Percentiles rank a stretch among this genome's conserved stretches.
These are phyloP conservation scores for Fragum whitleyi DNA, from an alignment of 2,888 invertebrate species.

Conservation along the genomic window DNA sequence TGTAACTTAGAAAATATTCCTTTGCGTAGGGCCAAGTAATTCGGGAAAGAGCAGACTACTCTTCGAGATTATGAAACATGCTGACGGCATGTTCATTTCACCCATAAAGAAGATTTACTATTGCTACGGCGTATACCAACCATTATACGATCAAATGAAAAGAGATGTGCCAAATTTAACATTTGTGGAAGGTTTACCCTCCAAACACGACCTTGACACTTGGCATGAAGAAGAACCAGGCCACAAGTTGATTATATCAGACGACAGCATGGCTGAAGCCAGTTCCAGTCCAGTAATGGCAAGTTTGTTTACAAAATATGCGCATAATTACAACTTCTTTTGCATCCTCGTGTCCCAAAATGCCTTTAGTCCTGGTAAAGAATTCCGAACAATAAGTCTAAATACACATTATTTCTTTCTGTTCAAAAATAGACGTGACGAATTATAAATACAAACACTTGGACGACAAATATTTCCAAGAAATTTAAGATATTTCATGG, in stretches of 20 bases:
- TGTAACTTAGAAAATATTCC: no score
- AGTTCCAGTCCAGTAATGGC: slow-evolving; percentile 21
- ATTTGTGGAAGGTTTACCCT: slow-evolving; percentile 37
- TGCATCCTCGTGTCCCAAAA: slow-evolving; percentile 23
- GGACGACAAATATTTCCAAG: slow-evolving; percentile 55
- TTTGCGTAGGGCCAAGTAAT: slow-evolving; percentile 13
- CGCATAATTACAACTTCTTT: slow-evolving; percentile 43
- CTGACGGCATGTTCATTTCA: slow-evolving; percentile 15
- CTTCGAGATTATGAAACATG: slow-evolving; percentile 18
- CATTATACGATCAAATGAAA: slow-evolving; percentile 34
- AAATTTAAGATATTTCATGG: slow-evolving; percentile 51
- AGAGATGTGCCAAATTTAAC: slow-evolving; percentile 7
- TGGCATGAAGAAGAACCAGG: slow-evolving; percentile 20
- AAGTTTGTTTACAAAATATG: slow-evolving; percentile 38
- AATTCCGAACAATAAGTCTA: slow-evolving; percentile 22
- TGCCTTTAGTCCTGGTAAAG: slow-evolving; percentile 17
- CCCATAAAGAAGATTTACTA: slow-evolving; percentile 22
- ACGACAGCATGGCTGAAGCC: slow-evolving; percentile 41
- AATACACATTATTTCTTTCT: slow-evolving; percentile 46
- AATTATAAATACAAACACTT: slow-evolving; percentile 50
- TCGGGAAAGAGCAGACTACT: slow-evolving; percentile 25
- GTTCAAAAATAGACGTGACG: slow-evolving; percentile 51
- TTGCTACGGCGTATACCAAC: slow-evolving; percentile 32
- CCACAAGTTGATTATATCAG: slow-evolving; percentile 39
- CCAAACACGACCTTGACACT: slow-evolving; percentile 32